A percentile compares a stretch with the other conserved stretches of the same genome.
phyloP scores from a whole-genome alignment of 2,797 vertebrate species.

The Avahi laniger region DNA sequence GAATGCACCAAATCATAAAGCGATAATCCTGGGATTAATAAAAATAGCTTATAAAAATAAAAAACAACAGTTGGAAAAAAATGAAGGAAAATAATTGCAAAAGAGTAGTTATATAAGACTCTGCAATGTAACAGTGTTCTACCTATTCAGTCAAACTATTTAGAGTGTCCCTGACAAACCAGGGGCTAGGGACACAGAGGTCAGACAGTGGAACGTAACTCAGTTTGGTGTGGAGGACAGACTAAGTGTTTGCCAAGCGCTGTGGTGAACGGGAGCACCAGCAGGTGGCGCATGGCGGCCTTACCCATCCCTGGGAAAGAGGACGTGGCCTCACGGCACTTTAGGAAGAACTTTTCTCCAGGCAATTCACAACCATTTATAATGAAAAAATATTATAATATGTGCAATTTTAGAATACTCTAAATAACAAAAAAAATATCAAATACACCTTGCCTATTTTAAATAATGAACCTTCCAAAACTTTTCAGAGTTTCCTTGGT shows the following conservation, averaged over 20 bases:
- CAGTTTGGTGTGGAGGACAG: background rate
- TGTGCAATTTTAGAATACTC: background rate
- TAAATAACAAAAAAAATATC: background rate
- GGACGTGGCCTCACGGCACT: rapidly evolving
- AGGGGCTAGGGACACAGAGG: no score
- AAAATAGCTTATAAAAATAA: slow-evolving; percentile 10
- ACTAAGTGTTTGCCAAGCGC: background rate
- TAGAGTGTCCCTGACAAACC: background rate
- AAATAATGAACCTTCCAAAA: background rate
- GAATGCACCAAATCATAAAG: background rate
- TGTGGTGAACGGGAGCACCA: background rate
- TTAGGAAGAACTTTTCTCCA: background rate
- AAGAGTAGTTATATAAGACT: background rate
- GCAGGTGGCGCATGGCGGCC: background rate
- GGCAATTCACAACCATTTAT: background rate
- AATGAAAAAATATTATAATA: background rate
- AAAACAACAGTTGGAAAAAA: background rate
- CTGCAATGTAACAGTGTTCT: background rate
- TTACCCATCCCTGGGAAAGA: background rate
- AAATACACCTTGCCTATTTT: background rate
- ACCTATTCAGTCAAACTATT: background rate
- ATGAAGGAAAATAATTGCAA: background rate
- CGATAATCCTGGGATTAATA: background rate
- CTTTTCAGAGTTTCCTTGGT: background rate
- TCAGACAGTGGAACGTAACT: rapidly evolving